These are phyloP conservation scores for Sylvia borin DNA, from an alignment of 2,797 vertebrate species.

Conservation along the genomic window DNA sequence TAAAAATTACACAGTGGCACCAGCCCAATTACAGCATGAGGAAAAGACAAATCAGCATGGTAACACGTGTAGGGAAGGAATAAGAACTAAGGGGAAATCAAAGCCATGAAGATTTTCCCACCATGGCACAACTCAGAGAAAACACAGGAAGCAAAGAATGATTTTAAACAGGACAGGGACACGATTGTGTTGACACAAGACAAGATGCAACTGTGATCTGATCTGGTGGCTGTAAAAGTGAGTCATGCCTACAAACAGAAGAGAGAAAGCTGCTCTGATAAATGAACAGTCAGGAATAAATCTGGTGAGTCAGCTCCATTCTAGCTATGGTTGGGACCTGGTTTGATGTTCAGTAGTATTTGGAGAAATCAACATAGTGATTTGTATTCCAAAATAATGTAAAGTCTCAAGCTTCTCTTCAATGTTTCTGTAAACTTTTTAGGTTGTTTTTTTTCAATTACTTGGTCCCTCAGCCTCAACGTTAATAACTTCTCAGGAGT, in stretches of 20 bases:
- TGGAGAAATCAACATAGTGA: neutral
- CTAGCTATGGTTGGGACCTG: neutral
- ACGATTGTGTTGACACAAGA: neutral
- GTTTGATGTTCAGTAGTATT: neutral
- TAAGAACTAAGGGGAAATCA: constrained; percentile 1
- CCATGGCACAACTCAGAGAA: neutral
- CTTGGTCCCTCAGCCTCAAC: neutral
- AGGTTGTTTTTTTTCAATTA: neutral
- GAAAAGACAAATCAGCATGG: neutral
- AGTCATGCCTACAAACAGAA: neutral
- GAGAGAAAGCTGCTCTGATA: neutral
- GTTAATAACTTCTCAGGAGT: neutral
- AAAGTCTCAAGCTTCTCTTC: neutral
- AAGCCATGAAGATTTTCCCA: neutral
- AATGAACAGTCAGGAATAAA: neutral
- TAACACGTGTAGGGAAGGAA: neutral
- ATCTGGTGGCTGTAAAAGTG: neutral
- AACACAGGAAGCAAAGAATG: neutral
- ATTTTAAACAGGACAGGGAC: neutral
- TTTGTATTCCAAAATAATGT: neutral
- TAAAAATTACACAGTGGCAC: constrained; percentile 64
- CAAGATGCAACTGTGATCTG: neutral
- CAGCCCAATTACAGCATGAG: constrained; percentile 33
- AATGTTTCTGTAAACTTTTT: neutral
- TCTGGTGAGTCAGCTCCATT: neutral